Base-by-base conservation (phyloP, 2,888 invertebrate genomes). In the Polia nebulosa region DNA sequence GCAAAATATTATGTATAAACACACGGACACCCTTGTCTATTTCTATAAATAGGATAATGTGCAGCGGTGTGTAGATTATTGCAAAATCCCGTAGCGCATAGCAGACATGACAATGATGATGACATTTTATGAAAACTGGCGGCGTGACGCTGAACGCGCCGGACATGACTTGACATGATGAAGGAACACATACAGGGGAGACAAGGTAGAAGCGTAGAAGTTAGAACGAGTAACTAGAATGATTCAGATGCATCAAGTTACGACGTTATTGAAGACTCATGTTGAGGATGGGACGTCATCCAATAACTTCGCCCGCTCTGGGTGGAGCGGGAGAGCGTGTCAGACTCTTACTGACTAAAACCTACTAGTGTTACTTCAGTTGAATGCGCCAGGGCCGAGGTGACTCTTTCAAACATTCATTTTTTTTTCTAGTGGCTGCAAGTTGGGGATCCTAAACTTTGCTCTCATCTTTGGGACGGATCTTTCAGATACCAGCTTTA, bases 41-140 rank as follows among this genome's bases (percentile, higher is more conserved):
- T 69, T 51, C 27, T 57, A 27, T 22, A 69, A 29, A 58, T 44
- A 69, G n/a, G 7, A 58, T 22, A 17, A 22, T 25, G 15, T 67
- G 32, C 27, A 22, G n/a, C 29, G 7, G 29, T 20, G 17, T 70
- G 15, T 25, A 17, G n/a, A 41, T 41, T 11, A 39, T 27, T 45
- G 27, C 6, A 41, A 47, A 71, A 22, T 34, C 41, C 17, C 13
- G n/a, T 45, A 11, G 25, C n/a, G 17, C 9, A 57, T 34, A 27
- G 4, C 2, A 15, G 39, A 32, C 22, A 55, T 58, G 13, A n/a
- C 15, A 49, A 49, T 13, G 39, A 32, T 15, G n/a, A 32, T 32
- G 32, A 59, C 17, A 68, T n/a, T n/a, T n/a, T n/a, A n/a, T 17
- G 6, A 45, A 47, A 29, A 13, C 15, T 4, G 13, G 13, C 13